Conservation (phyloP, 2,113 vertebrate genomes). For the Grus americana region DNA sequence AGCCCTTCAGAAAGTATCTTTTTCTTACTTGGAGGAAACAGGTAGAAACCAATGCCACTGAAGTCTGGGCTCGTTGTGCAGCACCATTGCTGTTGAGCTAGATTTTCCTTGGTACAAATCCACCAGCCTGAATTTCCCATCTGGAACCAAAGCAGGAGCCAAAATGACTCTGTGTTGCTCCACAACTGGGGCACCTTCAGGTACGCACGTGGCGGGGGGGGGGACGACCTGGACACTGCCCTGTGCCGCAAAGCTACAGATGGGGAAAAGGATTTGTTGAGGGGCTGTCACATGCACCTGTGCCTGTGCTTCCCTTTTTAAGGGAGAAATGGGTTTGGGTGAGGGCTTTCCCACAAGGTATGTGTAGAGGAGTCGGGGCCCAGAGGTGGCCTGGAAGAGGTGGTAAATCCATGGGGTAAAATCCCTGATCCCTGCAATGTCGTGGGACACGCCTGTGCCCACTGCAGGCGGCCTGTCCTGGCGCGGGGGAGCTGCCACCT, state of each 20-base stretch:
- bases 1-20: background rate
- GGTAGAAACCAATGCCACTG: background rate
- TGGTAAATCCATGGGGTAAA: background rate
- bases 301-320: accelerated
- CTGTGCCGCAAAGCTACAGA: accelerated
- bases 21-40: background rate
- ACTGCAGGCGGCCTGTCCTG: background rate
- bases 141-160: background rate
- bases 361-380: accelerated
- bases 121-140: too few relatives aligned
- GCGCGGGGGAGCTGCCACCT: background rate
- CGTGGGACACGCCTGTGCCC: accelerated
- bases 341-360: too few relatives aligned
- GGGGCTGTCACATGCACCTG: too few relatives aligned
- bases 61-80: background rate
- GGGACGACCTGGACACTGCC: background rate
- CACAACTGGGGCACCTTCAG: background rate
- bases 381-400: background rate
- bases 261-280: accelerated
- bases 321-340: too few relatives aligned
- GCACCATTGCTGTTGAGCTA: background rate
- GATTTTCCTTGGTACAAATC: background rate
- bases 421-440: background rate
- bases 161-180: background rate
- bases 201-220: accelerated